Evolutionary conservation across 2,888 invertebrate genomes (phyloP).

Genomic region (Entomobrya proxima): DNA sequence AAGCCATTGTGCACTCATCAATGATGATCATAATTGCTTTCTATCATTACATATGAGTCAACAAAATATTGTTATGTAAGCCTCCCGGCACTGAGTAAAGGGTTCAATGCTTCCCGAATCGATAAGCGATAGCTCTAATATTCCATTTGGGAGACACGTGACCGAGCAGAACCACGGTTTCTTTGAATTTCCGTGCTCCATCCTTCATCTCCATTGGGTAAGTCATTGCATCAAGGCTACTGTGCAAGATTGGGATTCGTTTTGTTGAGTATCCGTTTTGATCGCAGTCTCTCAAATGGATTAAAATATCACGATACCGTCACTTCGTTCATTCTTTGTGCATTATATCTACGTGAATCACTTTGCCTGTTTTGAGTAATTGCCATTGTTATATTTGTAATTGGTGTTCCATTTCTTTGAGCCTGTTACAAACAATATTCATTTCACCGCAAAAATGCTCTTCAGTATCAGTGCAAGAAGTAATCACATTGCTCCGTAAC

Average conservation of each 20-base stretch:
- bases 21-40: slow-evolving; percentile 75
- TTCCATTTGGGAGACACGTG: too few relatives aligned
- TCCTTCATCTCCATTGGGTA: slow-evolving; percentile 71
- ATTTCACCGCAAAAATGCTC: too few relatives aligned
- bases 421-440: neutral
- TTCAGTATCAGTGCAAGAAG: too few relatives aligned
- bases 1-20: slow-evolving; percentile 76
- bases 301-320: too few relatives aligned
- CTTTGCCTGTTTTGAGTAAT: neutral
- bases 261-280: too few relatives aligned
- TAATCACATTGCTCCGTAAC: too few relatives aligned
- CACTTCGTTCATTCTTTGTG: neutral
- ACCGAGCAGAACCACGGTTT: neutral
- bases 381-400: neutral
- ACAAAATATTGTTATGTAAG: slow-evolving; percentile 76
- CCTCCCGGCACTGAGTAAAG: slow-evolving; percentile 72
- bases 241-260: slow-evolving; percentile 47
- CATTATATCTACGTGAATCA: neutral
- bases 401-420: slow-evolving; percentile 22
- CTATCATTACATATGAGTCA: slow-evolving; percentile 75
- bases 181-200: slow-evolving; percentile 12
- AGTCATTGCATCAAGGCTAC: slow-evolving; percentile 69
- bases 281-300: slow-evolving; percentile 65
- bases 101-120: slow-evolving; percentile 73
- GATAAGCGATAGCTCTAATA: neutral